These are phyloP conservation scores for Bombus huntii DNA, from an alignment of 1,140 invertebrate species.

Conservation along the genomic window DNA sequence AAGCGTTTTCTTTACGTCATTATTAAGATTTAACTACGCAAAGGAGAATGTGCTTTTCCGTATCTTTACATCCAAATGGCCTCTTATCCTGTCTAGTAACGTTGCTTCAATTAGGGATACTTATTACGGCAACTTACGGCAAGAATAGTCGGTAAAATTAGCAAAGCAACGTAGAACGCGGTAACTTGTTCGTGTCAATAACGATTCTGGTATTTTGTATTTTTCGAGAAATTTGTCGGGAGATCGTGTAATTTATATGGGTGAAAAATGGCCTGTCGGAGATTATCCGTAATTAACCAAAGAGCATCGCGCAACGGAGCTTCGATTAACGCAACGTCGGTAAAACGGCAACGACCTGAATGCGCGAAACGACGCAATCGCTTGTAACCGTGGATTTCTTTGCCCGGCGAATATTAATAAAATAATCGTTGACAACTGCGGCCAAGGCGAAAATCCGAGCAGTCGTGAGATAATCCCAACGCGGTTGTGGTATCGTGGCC, in stretches of 20 bases:
- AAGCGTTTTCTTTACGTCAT: background rate
- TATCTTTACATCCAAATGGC: background rate
- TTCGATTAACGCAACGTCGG: background rate
- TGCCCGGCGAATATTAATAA: background rate
- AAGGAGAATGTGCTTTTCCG: background rate
- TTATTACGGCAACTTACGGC: background rate
- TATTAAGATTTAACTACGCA: conserved; percentile 10
- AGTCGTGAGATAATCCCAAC: conserved; percentile 1
- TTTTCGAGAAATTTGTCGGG: background rate
- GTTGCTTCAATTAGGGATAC: background rate
- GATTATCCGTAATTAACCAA: conserved; percentile 16
- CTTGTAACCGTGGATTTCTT: background rate
- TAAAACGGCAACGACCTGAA: background rate
- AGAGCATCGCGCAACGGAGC: background rate
- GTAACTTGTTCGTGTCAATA: background rate
- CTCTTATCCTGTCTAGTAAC: background rate
- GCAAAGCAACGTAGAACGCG: background rate
- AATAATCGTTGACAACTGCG: background rate
- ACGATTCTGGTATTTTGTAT: background rate
- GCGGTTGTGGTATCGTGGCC: background rate
- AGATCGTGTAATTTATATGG: background rate
- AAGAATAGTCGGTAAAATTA: background rate
- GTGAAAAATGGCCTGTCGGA: background rate
- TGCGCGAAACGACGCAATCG: background rate
- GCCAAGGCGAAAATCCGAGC: background rate